Percentiles rank a stretch among this genome's conserved stretches.
These are phyloP conservation scores for Ophonus ardosiacus DNA, from an alignment of 2,888 invertebrate species.

Conservation along the genomic window DNA sequence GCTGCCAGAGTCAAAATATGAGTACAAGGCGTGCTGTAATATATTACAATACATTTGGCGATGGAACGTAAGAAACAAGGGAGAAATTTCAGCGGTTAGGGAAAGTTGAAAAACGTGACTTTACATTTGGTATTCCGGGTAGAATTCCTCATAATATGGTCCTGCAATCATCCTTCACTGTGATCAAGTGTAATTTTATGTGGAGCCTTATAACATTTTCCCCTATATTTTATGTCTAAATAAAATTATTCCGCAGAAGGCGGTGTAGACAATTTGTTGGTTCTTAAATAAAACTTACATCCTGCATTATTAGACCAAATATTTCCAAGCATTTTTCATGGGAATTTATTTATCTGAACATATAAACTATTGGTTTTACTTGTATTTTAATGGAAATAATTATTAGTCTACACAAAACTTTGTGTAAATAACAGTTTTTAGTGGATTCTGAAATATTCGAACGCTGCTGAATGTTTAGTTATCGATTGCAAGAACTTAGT, in stretches of 20 bases:
- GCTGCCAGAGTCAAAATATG: neutral
- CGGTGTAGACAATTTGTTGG: conserved; percentile 18
- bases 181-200: conserved; percentile 42
- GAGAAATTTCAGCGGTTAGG: neutral
- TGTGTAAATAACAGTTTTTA: neutral
- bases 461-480: neutral
- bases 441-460: neutral
- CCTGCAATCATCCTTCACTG: conserved; percentile 21
- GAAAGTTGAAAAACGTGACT: neutral
- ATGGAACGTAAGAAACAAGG: neutral
- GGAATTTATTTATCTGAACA: neutral
- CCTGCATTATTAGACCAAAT: neutral
- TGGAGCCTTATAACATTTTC: conserved; percentile 24
- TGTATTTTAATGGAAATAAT: neutral
- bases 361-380: neutral
- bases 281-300: conserved; percentile 33
- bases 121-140: neutral
- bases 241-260: conserved; percentile 8
- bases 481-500: neutral
- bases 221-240: conserved; percentile 36
- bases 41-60: neutral
- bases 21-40: neutral
- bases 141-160: neutral
- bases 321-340: conserved; percentile 6
- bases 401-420: neutral